Evolutionary conservation across 2,113 vertebrate genomes (phyloP).

Genomic region (Oenanthe melanoleuca): DNA sequence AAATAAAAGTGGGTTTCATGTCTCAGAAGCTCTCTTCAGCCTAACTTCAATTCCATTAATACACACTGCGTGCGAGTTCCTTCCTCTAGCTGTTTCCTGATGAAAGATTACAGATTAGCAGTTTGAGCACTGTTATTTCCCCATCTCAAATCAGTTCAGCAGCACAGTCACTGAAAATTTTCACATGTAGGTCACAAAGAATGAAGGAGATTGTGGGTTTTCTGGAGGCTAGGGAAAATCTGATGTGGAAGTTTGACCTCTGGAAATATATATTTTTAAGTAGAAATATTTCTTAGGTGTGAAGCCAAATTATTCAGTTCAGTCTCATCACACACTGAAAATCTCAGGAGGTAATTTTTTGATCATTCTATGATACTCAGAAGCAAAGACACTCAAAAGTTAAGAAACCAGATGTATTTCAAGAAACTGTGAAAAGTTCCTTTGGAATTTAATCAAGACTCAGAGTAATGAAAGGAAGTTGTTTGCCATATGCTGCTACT

Average conservation of each 20-base stretch:
- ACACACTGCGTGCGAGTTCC: background rate
- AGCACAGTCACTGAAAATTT: background rate
- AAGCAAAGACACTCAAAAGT: conserved; percentile 9
- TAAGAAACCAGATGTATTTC: conserved; percentile 36
- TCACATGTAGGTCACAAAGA: background rate
- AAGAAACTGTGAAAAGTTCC: conserved; percentile 23
- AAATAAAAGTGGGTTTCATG: background rate
- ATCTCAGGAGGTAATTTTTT: background rate
- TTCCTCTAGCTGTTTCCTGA: background rate
- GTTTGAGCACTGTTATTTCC: background rate
- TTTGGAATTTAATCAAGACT: conserved; percentile 49
- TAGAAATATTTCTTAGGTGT: background rate
- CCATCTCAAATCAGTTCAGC: background rate
- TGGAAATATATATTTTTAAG: background rate
- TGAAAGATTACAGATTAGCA: background rate
- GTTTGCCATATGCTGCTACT: conserved; percentile 16
- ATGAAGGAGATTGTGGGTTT: background rate
- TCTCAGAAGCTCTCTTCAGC: background rate
- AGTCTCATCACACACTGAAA: background rate
- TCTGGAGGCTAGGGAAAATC: background rate
- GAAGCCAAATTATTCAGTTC: background rate
- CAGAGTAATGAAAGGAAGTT: background rate
- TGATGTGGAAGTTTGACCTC: background rate
- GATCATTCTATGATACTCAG: background rate
- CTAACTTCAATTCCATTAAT: background rate